These are phyloP conservation scores for Amorpha juglandis DNA, from an alignment of 2,888 invertebrate species.

Conservation along the genomic window DNA sequence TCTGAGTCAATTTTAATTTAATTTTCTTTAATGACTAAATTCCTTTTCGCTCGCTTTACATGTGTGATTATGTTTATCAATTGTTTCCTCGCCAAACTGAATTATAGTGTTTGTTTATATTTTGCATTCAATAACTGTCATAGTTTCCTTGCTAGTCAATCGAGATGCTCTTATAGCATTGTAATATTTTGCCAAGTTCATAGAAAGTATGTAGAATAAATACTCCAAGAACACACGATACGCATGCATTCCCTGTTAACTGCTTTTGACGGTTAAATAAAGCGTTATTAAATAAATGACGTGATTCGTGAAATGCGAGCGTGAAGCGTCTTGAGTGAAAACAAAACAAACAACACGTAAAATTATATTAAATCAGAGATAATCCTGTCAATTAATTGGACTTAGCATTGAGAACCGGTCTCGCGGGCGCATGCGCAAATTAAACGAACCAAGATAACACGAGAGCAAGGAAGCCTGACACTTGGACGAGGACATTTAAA, in stretches of 20 bases:
- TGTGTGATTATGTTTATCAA: background rate
- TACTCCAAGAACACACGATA: background rate
- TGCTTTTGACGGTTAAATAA: conserved; percentile 3
- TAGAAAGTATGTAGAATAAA: background rate
- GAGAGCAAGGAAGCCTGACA: conserved; percentile 48
- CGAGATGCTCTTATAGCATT: too few species aligned
- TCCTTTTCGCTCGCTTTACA: background rate
- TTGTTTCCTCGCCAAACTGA: too few species aligned
- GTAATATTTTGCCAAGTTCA: background rate
- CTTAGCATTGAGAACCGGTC: conserved; percentile 79
- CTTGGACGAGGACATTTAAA: conserved; percentile 57
- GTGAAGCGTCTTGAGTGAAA: conserved; percentile 60
- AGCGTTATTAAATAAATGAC: conserved; percentile 48
- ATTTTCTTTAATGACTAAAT: too few species aligned
- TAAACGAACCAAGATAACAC: conserved; percentile 66
- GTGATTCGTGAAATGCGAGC: conserved; percentile 57
- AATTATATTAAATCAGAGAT: conserved; percentile 83
- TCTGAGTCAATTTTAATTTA: too few species aligned
- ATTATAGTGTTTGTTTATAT: too few species aligned
- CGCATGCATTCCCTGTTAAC: conserved; percentile 8
- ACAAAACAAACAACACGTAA: conserved; percentile 79
- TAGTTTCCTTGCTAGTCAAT: too few species aligned
- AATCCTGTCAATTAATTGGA: conserved; percentile 84
- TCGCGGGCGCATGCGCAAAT: conserved; percentile 73
- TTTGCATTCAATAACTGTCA: too few species aligned